Percentiles rank a stretch among this genome's conserved stretches.
Evolutionary conservation across 2,113 vertebrate species (phyloP).

Genomic region (Pollimyrus isidori): DNA sequence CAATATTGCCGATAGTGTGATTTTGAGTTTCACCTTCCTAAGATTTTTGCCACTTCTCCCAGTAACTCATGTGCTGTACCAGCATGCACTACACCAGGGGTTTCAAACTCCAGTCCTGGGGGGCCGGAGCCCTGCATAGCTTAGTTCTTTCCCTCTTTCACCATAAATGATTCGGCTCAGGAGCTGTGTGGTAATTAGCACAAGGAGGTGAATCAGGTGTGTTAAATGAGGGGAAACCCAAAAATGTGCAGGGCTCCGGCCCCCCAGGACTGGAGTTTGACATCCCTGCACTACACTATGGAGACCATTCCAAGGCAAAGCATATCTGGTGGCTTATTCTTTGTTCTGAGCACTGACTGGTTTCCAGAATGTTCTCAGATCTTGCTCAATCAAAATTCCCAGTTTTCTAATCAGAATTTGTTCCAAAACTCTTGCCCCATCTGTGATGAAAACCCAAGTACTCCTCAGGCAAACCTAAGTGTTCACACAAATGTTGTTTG

Average conservation of each 20-base stretch:
- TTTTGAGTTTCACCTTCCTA: background rate
- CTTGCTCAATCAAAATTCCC: conserved; percentile 11
- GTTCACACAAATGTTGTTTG: conserved; percentile 26
- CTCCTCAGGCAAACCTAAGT: conserved; percentile 13
- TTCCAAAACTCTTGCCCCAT: background rate
- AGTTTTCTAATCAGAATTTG: background rate
- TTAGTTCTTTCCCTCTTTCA: no score
- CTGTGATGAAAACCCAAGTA: conserved; percentile 8
- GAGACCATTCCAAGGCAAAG: background rate
- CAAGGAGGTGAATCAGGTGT: no score
- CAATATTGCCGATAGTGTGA: background rate
- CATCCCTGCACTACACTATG: background rate
- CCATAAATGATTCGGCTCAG: no score
- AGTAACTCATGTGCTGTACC: background rate
- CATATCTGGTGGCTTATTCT: background rate
- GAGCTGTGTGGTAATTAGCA: no score
- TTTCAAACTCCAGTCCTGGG: no score
- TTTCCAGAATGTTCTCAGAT: background rate
- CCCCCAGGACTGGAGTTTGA: no score
- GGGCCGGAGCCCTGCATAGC: no score
- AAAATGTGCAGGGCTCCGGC: no score
- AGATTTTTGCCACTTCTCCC: background rate
- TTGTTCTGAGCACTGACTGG: background rate
- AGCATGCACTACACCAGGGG: background rate
- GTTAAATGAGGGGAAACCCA: no score